Conservation (phyloP, 2,888 invertebrate genomes). For the Sarcophaga rosellei region DNA sequence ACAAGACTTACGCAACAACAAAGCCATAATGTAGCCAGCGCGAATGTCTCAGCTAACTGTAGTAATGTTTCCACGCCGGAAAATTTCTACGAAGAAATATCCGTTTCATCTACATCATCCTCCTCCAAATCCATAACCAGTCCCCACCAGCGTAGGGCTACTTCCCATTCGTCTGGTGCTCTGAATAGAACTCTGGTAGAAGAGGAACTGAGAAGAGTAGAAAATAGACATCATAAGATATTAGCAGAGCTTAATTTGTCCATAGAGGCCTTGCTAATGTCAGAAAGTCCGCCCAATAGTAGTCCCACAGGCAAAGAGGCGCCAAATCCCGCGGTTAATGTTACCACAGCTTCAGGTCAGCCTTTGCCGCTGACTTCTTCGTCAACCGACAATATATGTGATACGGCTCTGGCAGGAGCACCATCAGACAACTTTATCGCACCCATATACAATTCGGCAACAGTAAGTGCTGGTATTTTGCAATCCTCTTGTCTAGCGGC, state of each 20-base stretch:
- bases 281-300: conserved; percentile 83
- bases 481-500: conserved; percentile 79
- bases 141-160: conserved; percentile 71
- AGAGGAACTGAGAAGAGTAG: conserved; percentile 91
- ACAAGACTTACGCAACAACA: conserved; percentile 59
- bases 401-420: conserved; percentile 85
- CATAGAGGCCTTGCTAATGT: conserved; percentile 95
- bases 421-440: conserved; percentile 83
- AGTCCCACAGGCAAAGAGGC: conserved; percentile 78
- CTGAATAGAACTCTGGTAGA: conserved; percentile 88
- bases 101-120: conserved; percentile 72
- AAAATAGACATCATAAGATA: conserved; percentile 90
- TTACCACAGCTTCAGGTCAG: conserved; percentile 76
- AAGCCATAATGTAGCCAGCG: conserved; percentile 35
- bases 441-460: conserved; percentile 75
- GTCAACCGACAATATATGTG: conserved; percentile 84
- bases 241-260: conserved; percentile 93
- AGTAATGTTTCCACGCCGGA: conserved; percentile 69
- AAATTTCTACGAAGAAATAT: conserved; percentile 78
- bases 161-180: conserved; percentile 85
- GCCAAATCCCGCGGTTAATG: conserved; percentile 73
- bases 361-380: conserved; percentile 73
- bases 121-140: conserved; percentile 69
- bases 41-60: conserved; percentile 40
- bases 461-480: conserved; percentile 80